Evolutionary conservation across 1,140 invertebrate genomes (phyloP).

Genomic region (Mamestra configurata): DNA sequence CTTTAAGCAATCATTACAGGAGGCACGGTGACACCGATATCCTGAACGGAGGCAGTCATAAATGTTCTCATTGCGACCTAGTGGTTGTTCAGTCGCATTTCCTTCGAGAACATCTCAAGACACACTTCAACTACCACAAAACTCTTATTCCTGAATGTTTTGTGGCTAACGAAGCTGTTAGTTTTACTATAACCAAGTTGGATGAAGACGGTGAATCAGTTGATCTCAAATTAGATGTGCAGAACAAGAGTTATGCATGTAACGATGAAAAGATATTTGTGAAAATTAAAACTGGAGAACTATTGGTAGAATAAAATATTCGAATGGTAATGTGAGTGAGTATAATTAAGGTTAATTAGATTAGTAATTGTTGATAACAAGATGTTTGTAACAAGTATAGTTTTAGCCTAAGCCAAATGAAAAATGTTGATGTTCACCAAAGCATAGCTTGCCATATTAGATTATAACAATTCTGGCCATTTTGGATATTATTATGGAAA

Average conservation of each 20-base stretch:
- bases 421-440: conserved; percentile 81
- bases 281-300: conserved; percentile 80
- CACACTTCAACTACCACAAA: conserved; percentile 91
- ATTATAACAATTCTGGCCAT: conserved; percentile 70
- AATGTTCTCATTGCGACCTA: conserved; percentile 95
- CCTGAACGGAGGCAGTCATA: conserved; percentile 89
- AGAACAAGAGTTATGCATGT: conserved; percentile 62
- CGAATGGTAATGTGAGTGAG: conserved; percentile 22
- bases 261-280: conserved; percentile 81
- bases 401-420: conserved; percentile 69
- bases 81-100: conserved; percentile 93
- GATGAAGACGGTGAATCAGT: conserved; percentile 69
- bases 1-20: conserved; percentile 92
- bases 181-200: conserved; percentile 76
- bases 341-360: conserved; percentile 34
- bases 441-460: conserved; percentile 86
- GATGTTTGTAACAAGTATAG: conserved; percentile 39
- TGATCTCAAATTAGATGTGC: conserved; percentile 79
- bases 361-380: conserved; percentile 32
- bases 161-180: conserved; percentile 78
- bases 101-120: conserved; percentile 93
- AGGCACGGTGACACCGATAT: conserved; percentile 89
- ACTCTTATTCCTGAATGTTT: conserved; percentile 88
- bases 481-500: conserved; percentile 47
- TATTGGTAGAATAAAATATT: conserved; percentile 67